Evolutionary conservation across 2,113 vertebrate species (phyloP), one percentile per base, ranked within the genome.

Genomic region (Ammospiza nelsoni): DNA sequence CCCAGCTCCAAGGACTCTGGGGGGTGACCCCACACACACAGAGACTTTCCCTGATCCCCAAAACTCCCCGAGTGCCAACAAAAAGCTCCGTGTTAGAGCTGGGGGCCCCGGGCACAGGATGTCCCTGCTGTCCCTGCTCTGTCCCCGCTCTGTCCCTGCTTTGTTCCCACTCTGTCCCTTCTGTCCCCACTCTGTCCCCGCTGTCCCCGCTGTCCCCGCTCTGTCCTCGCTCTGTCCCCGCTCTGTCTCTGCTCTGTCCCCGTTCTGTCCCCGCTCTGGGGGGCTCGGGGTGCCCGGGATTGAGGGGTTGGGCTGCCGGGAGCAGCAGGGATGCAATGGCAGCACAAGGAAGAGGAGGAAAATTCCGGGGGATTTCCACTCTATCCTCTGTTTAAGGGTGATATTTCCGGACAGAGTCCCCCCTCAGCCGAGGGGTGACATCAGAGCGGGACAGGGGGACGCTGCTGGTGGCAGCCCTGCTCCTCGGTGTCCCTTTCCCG

Each of bases 1-100:
- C 25, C 4, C 67, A 37, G 28, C 63, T 67, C 25, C 55, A 24
- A 5, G n/a, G 15, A 3, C 9, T 11, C 9, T 2, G 22, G 2
- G 23, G 6, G 54, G 15, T 5, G 17, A 2, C 1, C 6, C 8
- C 22, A 15, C 41, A 2, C 15, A 2, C 12, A 11, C 3, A 10
- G 2, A 3, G 19, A 1, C 11, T 48, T 35, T 4, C 11, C 25
- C 44, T 19, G 39, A 1, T 24, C 16, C 15, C 39, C 31, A 7
- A n/a, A 65, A 8, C 37, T 35, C 35, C 57, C 39, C 0, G 14
- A 37, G 33, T 1, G 46, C 10, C 58, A 9, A 12, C 21, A 31
- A 44, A 44, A 46, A 61, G 6, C 15, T 22, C 63, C 6, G 7
- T 2, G 11, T 13, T 12, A 3, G 14, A 55, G 33, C 46, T 31